Conservation (phyloP, 2,113 vertebrate species). For the Dasyornis broadbenti region DNA sequence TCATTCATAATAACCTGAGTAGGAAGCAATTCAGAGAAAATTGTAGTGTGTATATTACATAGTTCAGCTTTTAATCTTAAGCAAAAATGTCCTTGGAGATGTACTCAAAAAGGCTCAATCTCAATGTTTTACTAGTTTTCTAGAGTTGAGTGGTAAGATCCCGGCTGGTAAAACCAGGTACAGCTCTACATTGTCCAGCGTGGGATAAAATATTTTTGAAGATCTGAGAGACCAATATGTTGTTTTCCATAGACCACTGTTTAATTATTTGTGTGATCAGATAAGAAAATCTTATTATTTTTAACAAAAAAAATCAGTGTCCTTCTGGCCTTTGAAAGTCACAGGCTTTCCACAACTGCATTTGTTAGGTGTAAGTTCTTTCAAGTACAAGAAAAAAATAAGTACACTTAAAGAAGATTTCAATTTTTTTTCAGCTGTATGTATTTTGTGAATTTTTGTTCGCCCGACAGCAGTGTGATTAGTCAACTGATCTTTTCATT, state of each 20-base stretch:
- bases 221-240: background rate
- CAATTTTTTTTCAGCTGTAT: background rate
- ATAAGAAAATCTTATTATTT: background rate
- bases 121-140: background rate
- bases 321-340: background rate
- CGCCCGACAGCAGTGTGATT: background rate
- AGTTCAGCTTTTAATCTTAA: background rate
- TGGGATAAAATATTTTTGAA: background rate
- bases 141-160: background rate
- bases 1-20: background rate
- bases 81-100: background rate
- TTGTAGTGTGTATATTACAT: background rate
- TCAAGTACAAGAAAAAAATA: background rate
- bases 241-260: background rate
- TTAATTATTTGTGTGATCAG: background rate
- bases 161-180: background rate
- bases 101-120: background rate
- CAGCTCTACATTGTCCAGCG: background rate
- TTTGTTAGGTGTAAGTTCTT: background rate
- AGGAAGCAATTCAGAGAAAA: background rate
- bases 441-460: constrained; percentile 30
- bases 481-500: constrained; percentile 25
- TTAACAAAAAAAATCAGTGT: background rate
- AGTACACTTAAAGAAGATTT: background rate
- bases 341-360: background rate